phyloP scores from a whole-genome alignment of 2,113 vertebrate species.

The Aythya baeri region DNA sequence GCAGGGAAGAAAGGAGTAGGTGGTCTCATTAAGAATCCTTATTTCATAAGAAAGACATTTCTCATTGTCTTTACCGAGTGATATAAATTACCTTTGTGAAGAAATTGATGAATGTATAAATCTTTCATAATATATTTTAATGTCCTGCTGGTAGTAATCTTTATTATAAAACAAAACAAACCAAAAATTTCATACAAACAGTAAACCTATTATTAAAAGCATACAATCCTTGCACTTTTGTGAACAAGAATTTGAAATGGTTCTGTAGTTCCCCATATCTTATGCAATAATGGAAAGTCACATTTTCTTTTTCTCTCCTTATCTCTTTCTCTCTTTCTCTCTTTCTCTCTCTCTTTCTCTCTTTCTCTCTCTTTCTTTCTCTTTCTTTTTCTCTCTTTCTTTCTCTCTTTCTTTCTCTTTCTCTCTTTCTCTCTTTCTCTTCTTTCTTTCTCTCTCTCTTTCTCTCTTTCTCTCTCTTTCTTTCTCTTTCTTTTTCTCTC shows the following conservation, averaged over 20 bases:
- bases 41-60: conserved; percentile 55
- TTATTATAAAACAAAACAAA: conserved; percentile 34
- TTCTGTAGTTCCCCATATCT: background rate
- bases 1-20: conserved; percentile 55
- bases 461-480: too few relatives aligned
- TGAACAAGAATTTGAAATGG: background rate
- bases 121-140: conserved; percentile 73
- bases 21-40: conserved; percentile 73
- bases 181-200: background rate
- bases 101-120: conserved; percentile 70
- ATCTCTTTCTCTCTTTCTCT: background rate
- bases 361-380: background rate
- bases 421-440: background rate
- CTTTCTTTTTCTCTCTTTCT: background rate
- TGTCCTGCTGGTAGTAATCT: conserved; percentile 57
- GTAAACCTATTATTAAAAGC: conserved; percentile 23
- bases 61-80: conserved; percentile 50
- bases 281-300: background rate
- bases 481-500: background rate
- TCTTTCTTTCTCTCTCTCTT: too few relatives aligned
- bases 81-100: conserved; percentile 69
- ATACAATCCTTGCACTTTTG: background rate
- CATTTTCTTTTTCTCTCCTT: background rate
- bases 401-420: too few relatives aligned
- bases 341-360: background rate